Evolutionary conservation across 2,113 vertebrate genomes (phyloP), one percentile per base, ranked within the genome.

Genomic region (Acinonyx jubatus): DNA sequence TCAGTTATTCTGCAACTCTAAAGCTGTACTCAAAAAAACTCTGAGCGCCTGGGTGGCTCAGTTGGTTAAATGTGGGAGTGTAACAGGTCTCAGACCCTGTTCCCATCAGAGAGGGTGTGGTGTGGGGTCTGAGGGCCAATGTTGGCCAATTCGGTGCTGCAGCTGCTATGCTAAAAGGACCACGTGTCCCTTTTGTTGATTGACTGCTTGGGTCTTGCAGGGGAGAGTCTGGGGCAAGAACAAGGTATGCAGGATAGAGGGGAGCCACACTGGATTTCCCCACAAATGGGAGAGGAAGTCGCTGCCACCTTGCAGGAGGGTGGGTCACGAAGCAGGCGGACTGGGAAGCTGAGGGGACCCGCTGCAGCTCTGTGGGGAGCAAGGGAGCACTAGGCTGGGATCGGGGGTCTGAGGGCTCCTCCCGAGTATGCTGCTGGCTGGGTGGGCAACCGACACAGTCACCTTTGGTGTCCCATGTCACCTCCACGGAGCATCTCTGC

Each of bases 1-100:
- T 79, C 13, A 13, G 89, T 86, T 80, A 63, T 61, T 71, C 25
- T 86, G 27, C 80, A 85, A 74, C 92, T 68, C 61, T 61, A 86
- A 63, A 71, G 80, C 38, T 48, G 18, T 23, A 38, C 38, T 55
- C n/a, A 57, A 74, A 33, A 31, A 61, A 25, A 61, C 5, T 61
- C 19, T 61, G 57, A 21, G 21, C 7, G 21, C 21, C 57, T 8
- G 21, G 57, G 57, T 23, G 57, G 57, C 12, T 50, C 50, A 50
- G 50, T 23, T 1, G 7, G 21, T 61, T 61, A 2, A 61, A 61
- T 61, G 57, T 4, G 27, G 21, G 29, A 48, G 13, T 13, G 23
- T 6, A 57, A 48, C 36, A 4, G 48, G 48, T 23, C 13, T 41
- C 45, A 18, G 68, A 29, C 16, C 68, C 79, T 55, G 69, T 25